phyloP scores from a whole-genome alignment of 2,888 invertebrate genomes.

The Actias luna region DNA sequence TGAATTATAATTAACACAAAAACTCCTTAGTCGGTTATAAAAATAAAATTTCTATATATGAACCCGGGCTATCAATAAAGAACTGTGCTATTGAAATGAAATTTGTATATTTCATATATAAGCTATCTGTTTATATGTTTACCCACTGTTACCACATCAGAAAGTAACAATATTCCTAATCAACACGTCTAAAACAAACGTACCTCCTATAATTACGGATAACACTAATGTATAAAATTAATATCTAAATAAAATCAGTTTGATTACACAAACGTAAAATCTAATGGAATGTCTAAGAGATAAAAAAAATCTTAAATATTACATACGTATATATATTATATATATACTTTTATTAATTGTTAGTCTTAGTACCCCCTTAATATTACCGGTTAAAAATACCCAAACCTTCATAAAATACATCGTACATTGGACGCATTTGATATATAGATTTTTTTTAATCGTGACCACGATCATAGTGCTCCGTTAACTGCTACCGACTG shows the following conservation, averaged over 20 bases:
- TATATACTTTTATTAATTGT: slow-evolving; percentile 42
- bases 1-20: no score
- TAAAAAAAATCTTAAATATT: slow-evolving; percentile 43
- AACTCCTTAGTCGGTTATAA: no score
- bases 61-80: no score
- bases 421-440: slow-evolving; percentile 49
- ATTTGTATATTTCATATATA: no score
- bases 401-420: slow-evolving; percentile 68
- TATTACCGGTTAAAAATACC: slow-evolving; percentile 72
- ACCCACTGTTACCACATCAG: no score
- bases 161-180: not conserved
- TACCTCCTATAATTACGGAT: not conserved
- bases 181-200: not conserved
- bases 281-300: slow-evolving; percentile 72
- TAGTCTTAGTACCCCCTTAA: slow-evolving; percentile 70
- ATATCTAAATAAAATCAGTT: slow-evolving; percentile 33
- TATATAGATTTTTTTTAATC: slow-evolving; percentile 19
- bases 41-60: no score
- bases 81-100: no score
- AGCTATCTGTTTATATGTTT: no score
- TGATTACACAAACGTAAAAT: slow-evolving; percentile 64
- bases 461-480: not conserved
- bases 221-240: slow-evolving; percentile 36
- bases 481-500: not conserved
- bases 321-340: slow-evolving; percentile 18